Base-by-base conservation (phyloP, 2,888 invertebrate genomes). In the Eupelmus urozonus region DNA sequence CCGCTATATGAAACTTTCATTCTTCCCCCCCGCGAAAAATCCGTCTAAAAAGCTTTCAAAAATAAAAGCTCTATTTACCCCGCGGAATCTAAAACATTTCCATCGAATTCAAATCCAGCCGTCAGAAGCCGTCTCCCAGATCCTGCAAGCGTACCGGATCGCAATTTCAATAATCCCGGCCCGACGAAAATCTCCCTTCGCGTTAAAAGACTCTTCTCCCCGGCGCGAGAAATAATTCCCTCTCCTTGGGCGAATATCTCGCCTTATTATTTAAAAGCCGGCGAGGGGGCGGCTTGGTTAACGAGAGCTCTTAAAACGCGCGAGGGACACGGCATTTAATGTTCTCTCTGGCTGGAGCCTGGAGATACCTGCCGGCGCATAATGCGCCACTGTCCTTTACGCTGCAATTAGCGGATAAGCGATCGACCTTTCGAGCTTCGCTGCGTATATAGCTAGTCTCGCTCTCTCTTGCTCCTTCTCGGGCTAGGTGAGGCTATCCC, bases 401-500 rank as follows among this genome's bases (percentile, higher is more conserved):
- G 72, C 76, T 75, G 72, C 69, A 79, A 79, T 79, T 79, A 79
- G 63, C 76, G 69, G 76, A 76, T 79, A 79, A 79, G 72, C 79
- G 69, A 79, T 79, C 72, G 69, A 72, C 53, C 65, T 62, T 49
- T 53, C n/a, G n/a, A n/a, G n/a, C n/a, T n/a, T n/a, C 34, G 18
- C 42, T 29, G 42, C 2, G 7, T 29, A 7, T 29, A 3, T 1
- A 13, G 5, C 11, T 18, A n/a, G n/a, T n/a, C 70, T 11, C 40
- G 4, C 55, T 11, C 16, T 11, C 20, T 2, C 53, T 23, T 20
- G 13, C 53, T 55, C 23, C 18, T n/a, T 27, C 16, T 57, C 49
- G 16, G 11, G 16, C 11, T 45, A n/a, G n/a, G n/a, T n/a, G n/a
- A n/a, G n/a, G n/a, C n/a, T n/a, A n/a, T n/a, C 7, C 23, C n/a